Percentiles rank a stretch among this genome's conserved stretches.
Evolutionary conservation across 1,140 invertebrate species (phyloP).

Genomic region (Wiebesia pumilae): DNA sequence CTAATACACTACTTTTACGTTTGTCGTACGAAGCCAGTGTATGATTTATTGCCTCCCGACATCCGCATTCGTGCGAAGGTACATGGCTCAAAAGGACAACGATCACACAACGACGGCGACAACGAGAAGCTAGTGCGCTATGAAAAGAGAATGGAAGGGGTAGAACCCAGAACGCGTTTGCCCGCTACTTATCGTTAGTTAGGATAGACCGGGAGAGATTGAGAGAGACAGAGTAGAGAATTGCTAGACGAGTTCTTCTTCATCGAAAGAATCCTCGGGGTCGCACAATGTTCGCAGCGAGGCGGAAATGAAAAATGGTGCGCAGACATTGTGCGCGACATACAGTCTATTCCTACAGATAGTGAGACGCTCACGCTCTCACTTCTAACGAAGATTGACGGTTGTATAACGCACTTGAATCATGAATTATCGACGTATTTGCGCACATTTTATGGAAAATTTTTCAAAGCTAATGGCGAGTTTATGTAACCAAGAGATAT

Average conservation of each 20-base stretch:
- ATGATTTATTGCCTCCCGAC: constrained; percentile 34
- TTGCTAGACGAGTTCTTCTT: constrained; percentile 21
- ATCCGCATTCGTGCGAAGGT: not conserved
- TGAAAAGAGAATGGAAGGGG: not conserved
- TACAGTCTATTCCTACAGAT: not conserved
- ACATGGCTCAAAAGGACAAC: constrained; percentile 18
- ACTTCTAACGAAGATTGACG: constrained; percentile 46
- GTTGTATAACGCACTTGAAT: constrained; percentile 37
- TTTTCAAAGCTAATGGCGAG: not conserved
- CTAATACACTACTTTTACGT: constrained; percentile 47
- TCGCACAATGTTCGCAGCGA: constrained; percentile 39
- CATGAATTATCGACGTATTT: constrained; percentile 20
- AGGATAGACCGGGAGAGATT: not conserved
- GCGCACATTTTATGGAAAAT: not conserved
- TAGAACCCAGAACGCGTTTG: not conserved
- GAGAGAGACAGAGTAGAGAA: constrained; percentile 1
- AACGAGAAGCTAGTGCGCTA: constrained; percentile 4
- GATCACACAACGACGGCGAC: not conserved
- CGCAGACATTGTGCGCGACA: not conserved
- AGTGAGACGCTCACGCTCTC: no score
- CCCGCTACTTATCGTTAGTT: constrained; percentile 41
- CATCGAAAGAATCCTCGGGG: constrained; percentile 28
- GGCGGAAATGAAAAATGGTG: constrained; percentile 47
- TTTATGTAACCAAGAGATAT: not conserved
- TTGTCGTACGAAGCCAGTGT: constrained; percentile 18